Base-by-base conservation (phyloP, 2,113 vertebrate genomes). In the Sclerurus mexicanus region DNA sequence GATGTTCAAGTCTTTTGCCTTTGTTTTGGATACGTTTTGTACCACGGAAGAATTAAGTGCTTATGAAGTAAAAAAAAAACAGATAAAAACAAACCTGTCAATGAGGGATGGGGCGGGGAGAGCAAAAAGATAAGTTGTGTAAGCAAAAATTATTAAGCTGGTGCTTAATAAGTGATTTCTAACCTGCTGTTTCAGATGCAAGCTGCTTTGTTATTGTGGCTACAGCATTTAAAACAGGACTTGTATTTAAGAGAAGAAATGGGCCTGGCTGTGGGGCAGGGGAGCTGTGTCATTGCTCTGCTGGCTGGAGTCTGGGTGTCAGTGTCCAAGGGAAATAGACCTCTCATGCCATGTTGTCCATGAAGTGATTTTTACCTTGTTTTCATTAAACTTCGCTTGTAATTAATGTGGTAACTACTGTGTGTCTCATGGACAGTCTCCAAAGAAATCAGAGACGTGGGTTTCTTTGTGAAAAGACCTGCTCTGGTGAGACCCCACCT, bases 101-200 rank as follows among this genome's bases (percentile, higher is more conserved):
- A 71, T 50, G 67, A 85, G 88, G 42, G 80, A 53, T 74, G 30
- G 24, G 80, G 49, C n/a, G 39, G 64, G 17, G 63, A 30, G 42
- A 91, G 39, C 74, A 33, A 68, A 96, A 78, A 66, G 37, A 42
- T 82, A 56, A 87, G 71, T 96, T 93, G 77, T 60, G 55, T 92
- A 89, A 93, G 76, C 81, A 90, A 66, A 16, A 80, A 24, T 20
- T 97, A 94, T 98, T 98, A 97, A 98, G 97, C 97, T 97, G 96
- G 96, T 94, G 95, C 96, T 98, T 98, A 97, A 97, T 97, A 92
- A 96, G 97, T 94, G 95, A 59, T 96, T 97, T 97, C 85, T 97
- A 89, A 95, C 7, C 31, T 72, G 75, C 55, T 90, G 69, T 94
- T 94, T 96, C 49, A 90, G 82, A 49, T 95, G 85, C 79, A 80